Evolutionary conservation across 2,113 vertebrate genomes (phyloP), one percentile per base, ranked within the genome.

Genomic region (Motacilla alba): DNA sequence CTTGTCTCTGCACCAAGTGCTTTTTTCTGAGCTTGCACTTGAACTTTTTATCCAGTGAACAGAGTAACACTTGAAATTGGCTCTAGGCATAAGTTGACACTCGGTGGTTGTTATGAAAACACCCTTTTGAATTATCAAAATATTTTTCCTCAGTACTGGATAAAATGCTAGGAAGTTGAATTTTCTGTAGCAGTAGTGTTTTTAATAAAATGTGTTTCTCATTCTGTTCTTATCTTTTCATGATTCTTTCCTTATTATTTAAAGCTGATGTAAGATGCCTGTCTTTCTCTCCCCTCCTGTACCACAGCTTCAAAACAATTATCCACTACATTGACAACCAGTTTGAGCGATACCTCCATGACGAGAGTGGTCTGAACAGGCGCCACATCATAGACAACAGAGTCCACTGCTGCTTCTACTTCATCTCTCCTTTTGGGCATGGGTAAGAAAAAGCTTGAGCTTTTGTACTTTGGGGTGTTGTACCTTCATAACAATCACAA

Each of bases 381-480:
- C 98, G 99, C 82, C 99, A 99, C 96, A 99, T 98, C 35, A 98
- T 99, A 88, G 99, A 99, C 97, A 99, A 99, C 97, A 94, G 99
- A 77, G 99, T 99, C 37, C 98, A 99, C 77, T 98, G 99, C 97
- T 99, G 98, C 95, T 99, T 99, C 96, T 99, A 99, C 95, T 99
- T 99, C 97, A 99, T 99, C 93, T 99, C 99, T 53, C 99, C 99
- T 23, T 99, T 98, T 93, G 98, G 98, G 81, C 98, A 99, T 3
- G 98, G 98, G 98, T 99, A 98, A 98, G 96, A 8, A 53, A 79
- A 53, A 72, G 2, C 62, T 59, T 33, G 6, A 55, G 44, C 67
- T 24, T 67, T 62, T 53, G 3, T 58, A 2, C 69, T 73, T 80
- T 15, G 39, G 82, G 19, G 15, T 13, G 1, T 74, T 66, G 4